Evolutionary conservation across 2,888 invertebrate species (phyloP).

Genomic region (Nephrotoma appendiculata): DNA sequence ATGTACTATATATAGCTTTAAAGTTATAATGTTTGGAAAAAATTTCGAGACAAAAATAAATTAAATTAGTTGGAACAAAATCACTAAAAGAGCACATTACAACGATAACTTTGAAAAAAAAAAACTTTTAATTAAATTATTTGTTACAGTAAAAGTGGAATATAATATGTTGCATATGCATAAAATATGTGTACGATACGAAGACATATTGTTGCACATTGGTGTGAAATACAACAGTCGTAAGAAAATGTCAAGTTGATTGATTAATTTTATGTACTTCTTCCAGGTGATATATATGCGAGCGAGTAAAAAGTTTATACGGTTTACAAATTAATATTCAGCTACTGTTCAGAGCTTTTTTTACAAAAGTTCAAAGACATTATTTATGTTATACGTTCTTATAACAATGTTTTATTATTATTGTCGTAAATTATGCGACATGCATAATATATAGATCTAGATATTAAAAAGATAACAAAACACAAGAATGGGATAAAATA

Average conservation of each 20-base stretch:
- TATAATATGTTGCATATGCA: not conserved
- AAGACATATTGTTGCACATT: not conserved
- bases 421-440: not conserved
- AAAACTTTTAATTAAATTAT: not conserved
- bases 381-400: not conserved
- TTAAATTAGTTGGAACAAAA: not conserved
- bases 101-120: not conserved
- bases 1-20: not conserved
- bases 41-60: not conserved
- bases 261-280: not conserved
- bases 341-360: not conserved
- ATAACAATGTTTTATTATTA: not conserved
- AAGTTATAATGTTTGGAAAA: not conserved
- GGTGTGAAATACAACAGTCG: not conserved
- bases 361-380: not conserved
- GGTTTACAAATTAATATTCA: not conserved
- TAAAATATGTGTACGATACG: not conserved
- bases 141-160: not conserved
- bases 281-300: not conserved
- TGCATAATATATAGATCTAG: not conserved
- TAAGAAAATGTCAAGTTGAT: not conserved
- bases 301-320: not conserved
- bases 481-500: not conserved
- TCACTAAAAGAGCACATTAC: not conserved
- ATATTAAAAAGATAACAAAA: not conserved